Percentiles rank a stretch among this genome's conserved stretches.
phyloP scores from a whole-genome alignment of 1,140 invertebrate species.

The Drosophila neocordata region DNA sequence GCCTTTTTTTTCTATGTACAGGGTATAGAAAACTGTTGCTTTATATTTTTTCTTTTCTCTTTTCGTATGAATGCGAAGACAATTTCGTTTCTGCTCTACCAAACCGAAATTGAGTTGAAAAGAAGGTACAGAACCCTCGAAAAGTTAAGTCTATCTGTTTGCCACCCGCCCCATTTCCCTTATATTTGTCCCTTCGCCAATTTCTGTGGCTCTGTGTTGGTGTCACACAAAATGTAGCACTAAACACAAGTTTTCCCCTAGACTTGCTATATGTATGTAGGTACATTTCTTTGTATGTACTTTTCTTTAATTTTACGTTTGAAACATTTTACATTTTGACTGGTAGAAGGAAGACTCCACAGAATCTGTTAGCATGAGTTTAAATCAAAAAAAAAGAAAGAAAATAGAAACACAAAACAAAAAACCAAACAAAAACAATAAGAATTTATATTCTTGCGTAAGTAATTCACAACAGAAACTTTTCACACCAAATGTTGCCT shows the following conservation, averaged over 20 bases:
- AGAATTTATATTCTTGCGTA: constrained; percentile 39
- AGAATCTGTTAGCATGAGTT: constrained; percentile 32
- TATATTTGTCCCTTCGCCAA: constrained; percentile 46
- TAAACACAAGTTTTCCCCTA: constrained; percentile 55
- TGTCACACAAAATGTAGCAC: constrained; percentile 43
- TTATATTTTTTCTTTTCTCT: constrained; percentile 6
- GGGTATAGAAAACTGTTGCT: constrained; percentile 39
- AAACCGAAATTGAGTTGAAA: constrained; percentile 56
- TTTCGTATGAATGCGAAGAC: neutral
- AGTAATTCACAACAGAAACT: constrained; percentile 62
- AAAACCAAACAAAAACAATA: neutral
- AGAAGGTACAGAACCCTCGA: constrained; percentile 12
- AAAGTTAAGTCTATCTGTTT: constrained; percentile 34
- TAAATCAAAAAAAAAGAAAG: neutral
- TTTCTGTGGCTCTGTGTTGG: constrained; percentile 58
- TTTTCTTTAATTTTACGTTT: constrained; percentile 20
- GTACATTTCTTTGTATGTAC: constrained; percentile 23
- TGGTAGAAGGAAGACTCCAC: constrained; percentile 36
- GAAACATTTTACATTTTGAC: constrained; percentile 23
- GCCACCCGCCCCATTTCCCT: neutral
- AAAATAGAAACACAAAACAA: neutral
- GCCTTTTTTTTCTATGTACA: constrained; percentile 3
- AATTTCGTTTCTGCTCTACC: constrained; percentile 6
- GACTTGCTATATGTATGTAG: constrained; percentile 43
- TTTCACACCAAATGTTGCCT: constrained; percentile 78